Evolutionary conservation across 2,888 invertebrate species (phyloP).

Genomic region (Tiphia femorata): DNA sequence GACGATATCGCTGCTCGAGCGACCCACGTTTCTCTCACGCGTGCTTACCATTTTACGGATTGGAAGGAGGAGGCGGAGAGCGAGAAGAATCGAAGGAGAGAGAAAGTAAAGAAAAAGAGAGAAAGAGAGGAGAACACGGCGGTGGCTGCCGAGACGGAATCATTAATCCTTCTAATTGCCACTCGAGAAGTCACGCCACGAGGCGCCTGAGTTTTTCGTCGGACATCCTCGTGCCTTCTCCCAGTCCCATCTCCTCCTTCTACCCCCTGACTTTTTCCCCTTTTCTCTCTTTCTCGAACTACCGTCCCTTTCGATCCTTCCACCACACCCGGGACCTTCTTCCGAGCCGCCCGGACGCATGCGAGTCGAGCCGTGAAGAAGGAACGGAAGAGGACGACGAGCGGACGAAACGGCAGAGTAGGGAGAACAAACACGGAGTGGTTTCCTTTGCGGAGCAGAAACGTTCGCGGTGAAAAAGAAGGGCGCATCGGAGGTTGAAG

Average conservation of each 20-base stretch:
- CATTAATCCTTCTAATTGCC: conserved; percentile 64
- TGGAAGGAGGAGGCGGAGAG: neutral
- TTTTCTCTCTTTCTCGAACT: neutral
- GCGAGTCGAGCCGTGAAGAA: conserved; percentile 16
- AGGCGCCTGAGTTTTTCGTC: conserved; percentile 43
- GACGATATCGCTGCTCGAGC: conserved; percentile 31
- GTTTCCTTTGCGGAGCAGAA: neutral
- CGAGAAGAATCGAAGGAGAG: neutral
- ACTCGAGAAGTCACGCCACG: conserved; percentile 51
- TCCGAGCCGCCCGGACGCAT: conserved; percentile 8
- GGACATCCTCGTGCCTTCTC: conserved; percentile 22
- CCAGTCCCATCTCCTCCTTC: conserved; percentile 4
- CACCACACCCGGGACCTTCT: conserved; percentile 1
- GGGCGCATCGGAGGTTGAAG: conserved; percentile 1
- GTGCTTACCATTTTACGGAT: neutral
- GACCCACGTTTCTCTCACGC: conserved; percentile 4
- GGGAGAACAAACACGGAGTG: neutral
- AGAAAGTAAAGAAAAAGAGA: conserved; percentile 9
- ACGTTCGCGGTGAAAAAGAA: conserved; percentile 18
- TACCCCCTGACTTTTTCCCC: neutral
- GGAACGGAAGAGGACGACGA: conserved; percentile 23
- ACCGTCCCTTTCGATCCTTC: conserved; percentile 6
- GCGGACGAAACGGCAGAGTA: neutral
- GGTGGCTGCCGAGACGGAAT: conserved; percentile 42
- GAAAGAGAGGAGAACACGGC: conserved; percentile 21